phyloP scores from a whole-genome alignment of 1,140 invertebrate species.

The Battus philenor region DNA sequence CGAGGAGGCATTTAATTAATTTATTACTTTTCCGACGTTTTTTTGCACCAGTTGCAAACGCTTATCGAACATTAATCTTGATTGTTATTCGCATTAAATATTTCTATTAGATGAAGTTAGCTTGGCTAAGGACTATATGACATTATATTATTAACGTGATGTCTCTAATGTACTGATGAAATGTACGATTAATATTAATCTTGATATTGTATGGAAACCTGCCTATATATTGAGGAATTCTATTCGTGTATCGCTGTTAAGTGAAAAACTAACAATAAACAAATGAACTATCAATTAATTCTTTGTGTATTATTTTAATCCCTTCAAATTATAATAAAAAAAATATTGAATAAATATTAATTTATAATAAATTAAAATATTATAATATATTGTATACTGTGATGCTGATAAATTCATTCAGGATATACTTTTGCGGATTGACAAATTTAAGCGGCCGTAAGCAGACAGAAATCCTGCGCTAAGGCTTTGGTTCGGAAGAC shows the following conservation, averaged over 20 bases:
- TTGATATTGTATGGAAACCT: constrained; percentile 29
- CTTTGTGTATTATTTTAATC: constrained; percentile 1
- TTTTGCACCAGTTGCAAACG: constrained; percentile 28
- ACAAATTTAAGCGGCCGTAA: too few species aligned
- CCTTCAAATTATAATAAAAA: too few species aligned
- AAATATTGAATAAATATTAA: too few species aligned
- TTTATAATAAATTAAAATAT: too few species aligned
- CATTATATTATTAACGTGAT: constrained; percentile 12
- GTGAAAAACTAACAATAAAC: constrained; percentile 51
- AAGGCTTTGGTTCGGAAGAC: too few species aligned
- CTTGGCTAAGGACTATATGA: constrained; percentile 27
- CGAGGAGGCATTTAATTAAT: constrained; percentile 46
- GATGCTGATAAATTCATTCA: too few species aligned
- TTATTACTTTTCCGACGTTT: constrained; percentile 34
- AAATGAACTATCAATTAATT: constrained; percentile 28
- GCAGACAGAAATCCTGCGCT: too few species aligned
- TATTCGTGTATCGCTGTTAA: constrained; percentile 38
- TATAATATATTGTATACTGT: too few species aligned
- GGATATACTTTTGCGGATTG: too few species aligned
- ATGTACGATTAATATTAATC: constrained; percentile 22
- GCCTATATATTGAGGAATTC: constrained; percentile 26
- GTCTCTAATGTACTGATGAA: constrained; percentile 23
- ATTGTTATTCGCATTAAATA: constrained; percentile 25
- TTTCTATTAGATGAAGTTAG: constrained; percentile 33
- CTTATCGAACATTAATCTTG: constrained; percentile 26